phyloP scores from a whole-genome alignment of 2,888 invertebrate species.

The Euphydryas editha region DNA sequence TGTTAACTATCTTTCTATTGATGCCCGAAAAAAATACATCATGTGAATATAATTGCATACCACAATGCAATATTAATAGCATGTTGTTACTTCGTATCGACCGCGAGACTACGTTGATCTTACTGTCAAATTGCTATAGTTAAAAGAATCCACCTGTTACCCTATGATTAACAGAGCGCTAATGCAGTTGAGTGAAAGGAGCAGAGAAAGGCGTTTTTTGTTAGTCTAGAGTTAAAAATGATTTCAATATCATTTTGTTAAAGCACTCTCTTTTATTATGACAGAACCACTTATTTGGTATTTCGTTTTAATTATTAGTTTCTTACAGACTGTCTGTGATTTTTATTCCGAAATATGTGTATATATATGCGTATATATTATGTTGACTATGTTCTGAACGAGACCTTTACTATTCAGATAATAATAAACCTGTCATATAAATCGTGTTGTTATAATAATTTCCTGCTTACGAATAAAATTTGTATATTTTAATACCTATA shows the following conservation, averaged over 20 bases:
- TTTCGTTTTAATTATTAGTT: not conserved
- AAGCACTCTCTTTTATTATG: conserved; percentile 43
- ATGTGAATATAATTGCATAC: conserved; percentile 6
- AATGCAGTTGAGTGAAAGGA: conserved; percentile 75
- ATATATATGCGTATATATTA: too few relatives aligned
- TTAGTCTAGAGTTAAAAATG: conserved; percentile 52
- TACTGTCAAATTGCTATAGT: conserved; percentile 56
- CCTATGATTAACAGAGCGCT: conserved; percentile 78
- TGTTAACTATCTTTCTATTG: not conserved
- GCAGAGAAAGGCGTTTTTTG: conserved; percentile 71
- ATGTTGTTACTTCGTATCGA: conserved; percentile 11
- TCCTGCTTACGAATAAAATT: conserved; percentile 39
- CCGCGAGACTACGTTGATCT: conserved; percentile 51
- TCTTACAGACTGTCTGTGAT: not conserved
- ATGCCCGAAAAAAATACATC: not conserved
- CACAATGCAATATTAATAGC: not conserved
- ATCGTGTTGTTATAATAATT: conserved; percentile 13
- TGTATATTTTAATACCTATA: conserved; percentile 47
- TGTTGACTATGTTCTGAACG: too few relatives aligned
- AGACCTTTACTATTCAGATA: too few relatives aligned
- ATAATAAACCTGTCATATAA: not conserved
- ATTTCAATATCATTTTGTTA: conserved; percentile 44
- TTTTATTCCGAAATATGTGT: not conserved
- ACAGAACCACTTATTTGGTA: not conserved
- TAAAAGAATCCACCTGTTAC: conserved; percentile 62